Base-by-base conservation (phyloP, 2,888 invertebrate species). In the Nipponacmea schrenckii region DNA sequence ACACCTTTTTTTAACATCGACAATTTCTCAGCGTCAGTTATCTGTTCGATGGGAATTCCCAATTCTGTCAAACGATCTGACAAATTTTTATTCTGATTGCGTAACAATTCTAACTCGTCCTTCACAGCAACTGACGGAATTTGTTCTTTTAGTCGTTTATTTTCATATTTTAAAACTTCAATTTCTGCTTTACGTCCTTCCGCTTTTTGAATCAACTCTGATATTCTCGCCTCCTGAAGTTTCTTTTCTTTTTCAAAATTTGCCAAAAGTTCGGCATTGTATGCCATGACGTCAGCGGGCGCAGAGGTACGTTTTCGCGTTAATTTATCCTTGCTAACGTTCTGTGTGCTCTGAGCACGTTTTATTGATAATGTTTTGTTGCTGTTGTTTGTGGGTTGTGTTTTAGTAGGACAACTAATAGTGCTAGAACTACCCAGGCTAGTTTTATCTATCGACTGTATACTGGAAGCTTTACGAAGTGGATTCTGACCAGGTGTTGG, bases 171-270 rank as follows among this genome's bases (percentile, higher is more conserved):
- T 66, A 89, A 85, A 68, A 87, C 88, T 70, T 90, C 90, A 69
- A 90, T 89, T 79, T 90, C 90, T n/a, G 88, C 88, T 78, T 89
- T 89, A 67, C 90, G 84, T 70, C 79, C 81, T 77, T 90, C 90
- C 10, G 89, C 84, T 31, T 88, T 83, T 75, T 89, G 88, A 27
- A 89, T 88, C 70, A 90, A 82, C 74, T 90, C 90, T 0, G 89
- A 89, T 31, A 90, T 87, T 72, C 88, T 84, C 46, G 85, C 81
- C 76, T 90, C 90, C 68, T 89, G 80, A 31, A 77, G 79, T 72
- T 84, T 86, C 75, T 89, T 89, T 70, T 90, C 89, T 72, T 87
- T 88, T 72, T 90, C 89, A 81, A 90, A 87, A 69, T 85, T 88
- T 39, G 88, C 88, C 67, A 88, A 78, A 39, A 88, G 81, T 76